Percentiles rank a stretch among this genome's conserved stretches.
These are phyloP conservation scores for Tipula vernalis DNA, from an alignment of 2,888 invertebrate species.

Conservation along the genomic window DNA sequence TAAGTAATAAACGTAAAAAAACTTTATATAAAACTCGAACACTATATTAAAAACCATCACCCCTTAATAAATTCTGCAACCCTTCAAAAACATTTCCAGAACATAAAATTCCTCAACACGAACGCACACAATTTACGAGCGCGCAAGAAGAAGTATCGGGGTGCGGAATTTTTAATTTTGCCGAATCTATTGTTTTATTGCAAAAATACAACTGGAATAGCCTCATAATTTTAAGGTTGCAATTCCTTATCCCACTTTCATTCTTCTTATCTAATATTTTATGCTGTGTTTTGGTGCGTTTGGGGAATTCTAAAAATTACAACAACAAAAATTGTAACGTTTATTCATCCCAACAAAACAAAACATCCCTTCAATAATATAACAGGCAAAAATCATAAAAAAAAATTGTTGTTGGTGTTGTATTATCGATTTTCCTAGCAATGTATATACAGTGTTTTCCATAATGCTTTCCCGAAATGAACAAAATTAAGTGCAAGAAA, in stretches of 20 bases:
- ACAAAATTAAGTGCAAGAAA: background rate
- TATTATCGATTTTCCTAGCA: background rate
- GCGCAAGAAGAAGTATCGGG: background rate
- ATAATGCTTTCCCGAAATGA: background rate
- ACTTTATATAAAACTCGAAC: background rate
- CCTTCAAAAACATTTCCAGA: background rate
- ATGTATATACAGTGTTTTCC: background rate
- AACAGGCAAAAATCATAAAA: background rate
- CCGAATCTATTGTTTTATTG: background rate
- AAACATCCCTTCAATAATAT: background rate
- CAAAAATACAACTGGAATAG: background rate
- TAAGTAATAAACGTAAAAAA: no score
- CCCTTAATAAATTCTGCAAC: background rate
- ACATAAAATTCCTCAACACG: background rate
- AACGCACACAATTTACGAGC: background rate
- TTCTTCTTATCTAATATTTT: background rate
- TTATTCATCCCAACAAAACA: background rate
- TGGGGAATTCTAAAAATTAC: background rate
- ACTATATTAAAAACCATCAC: background rate
- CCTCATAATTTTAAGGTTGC: background rate
- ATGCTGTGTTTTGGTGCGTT: background rate
- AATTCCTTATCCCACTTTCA: background rate
- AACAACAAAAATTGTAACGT: background rate
- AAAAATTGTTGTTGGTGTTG: background rate
- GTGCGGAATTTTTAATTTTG: background rate